Conservation (phyloP, 1,140 invertebrate genomes). For the Aporrectodea caliginosa region DNA sequence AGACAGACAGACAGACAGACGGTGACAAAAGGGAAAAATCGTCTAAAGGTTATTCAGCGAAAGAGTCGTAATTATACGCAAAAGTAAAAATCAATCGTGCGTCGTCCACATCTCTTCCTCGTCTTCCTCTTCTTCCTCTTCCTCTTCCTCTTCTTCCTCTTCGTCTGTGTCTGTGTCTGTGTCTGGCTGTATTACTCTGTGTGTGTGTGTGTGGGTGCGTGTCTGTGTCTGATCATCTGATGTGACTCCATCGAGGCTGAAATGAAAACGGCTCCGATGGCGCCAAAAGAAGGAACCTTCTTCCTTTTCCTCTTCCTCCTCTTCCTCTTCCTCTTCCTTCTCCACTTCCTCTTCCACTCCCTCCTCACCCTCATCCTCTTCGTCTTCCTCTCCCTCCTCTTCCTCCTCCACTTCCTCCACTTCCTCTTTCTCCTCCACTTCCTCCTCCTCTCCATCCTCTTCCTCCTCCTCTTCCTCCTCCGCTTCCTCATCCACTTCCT, state of each 20-base stretch:
- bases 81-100: background rate
- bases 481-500: background rate
- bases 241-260: no score
- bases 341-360: background rate
- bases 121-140: background rate
- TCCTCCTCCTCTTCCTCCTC: background rate
- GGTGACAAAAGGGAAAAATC: no score
- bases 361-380: background rate
- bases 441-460: background rate
- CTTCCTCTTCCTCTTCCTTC: background rate
- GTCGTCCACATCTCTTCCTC: background rate
- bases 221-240: background rate
- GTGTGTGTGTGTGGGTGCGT: background rate
- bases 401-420: background rate
- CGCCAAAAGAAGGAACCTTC: background rate
- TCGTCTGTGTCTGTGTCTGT: background rate
- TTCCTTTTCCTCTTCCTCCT: background rate
- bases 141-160: background rate
- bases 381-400: background rate
- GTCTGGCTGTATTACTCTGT: background rate
- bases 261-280: background rate
- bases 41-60: no score
- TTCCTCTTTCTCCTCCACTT: background rate
- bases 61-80: no score
- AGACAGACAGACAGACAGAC: background rate